Evolutionary conservation across 2,888 invertebrate species (phyloP).

Genomic region (Drosophila cognata): DNA sequence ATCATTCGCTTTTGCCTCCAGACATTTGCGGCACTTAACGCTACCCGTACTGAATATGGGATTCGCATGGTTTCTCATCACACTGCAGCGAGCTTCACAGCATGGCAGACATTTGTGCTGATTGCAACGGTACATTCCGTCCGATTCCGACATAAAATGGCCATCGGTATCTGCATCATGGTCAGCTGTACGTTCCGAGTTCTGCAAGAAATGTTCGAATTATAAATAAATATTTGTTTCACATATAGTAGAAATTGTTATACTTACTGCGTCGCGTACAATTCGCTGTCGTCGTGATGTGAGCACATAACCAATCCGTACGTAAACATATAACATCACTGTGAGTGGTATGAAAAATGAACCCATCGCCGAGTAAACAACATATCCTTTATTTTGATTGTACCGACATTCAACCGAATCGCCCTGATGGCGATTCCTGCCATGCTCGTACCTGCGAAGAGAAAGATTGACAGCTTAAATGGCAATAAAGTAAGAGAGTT

Average conservation of each 20-base stretch:
- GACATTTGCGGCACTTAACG: slow-evolving; percentile 75
- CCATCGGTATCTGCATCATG: slow-evolving; percentile 80
- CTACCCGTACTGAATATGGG: slow-evolving; percentile 56
- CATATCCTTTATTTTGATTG: slow-evolving; percentile 96
- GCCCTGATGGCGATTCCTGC: slow-evolving; percentile 85
- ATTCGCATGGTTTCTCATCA: slow-evolving; percentile 27
- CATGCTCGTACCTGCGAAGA: slow-evolving; percentile 89
- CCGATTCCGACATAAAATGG: slow-evolving; percentile 82
- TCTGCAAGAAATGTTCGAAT: slow-evolving; percentile 55
- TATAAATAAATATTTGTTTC: neutral
- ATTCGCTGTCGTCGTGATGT: slow-evolving; percentile 91
- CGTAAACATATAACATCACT: slow-evolving; percentile 98
- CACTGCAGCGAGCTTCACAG: slow-evolving; percentile 71
- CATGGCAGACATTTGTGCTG: slow-evolving; percentile 68
- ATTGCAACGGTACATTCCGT: slow-evolving; percentile 78
- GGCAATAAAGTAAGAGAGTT: neutral
- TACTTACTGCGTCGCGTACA: slow-evolving; percentile 86
- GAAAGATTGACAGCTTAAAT: neutral
- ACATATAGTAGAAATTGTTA: neutral
- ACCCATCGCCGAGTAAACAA: slow-evolving; percentile 97
- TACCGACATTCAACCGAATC: slow-evolving; percentile 91
- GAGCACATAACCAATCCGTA: slow-evolving; percentile 93
- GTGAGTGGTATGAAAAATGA: slow-evolving; percentile 98
- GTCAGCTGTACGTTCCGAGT: slow-evolving; percentile 83
- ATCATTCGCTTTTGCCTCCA: slow-evolving; percentile 51